These are phyloP conservation scores for Cryptomyrus ogoouensis DNA, from an alignment of 2,113 vertebrate genomes.

Conservation along the genomic window DNA sequence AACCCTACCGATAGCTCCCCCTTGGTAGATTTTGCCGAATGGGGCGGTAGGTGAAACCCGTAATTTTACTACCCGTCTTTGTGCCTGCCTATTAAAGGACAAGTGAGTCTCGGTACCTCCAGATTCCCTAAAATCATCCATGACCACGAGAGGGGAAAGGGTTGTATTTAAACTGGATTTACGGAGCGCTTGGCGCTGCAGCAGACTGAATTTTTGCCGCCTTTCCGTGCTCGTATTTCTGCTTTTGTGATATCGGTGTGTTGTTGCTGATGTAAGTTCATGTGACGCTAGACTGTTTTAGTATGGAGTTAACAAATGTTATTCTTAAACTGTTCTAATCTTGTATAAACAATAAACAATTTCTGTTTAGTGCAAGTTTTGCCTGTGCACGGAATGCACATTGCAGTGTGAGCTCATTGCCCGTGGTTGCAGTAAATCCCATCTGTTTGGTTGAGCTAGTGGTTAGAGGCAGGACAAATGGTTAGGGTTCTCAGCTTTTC, in stretches of 20 bases:
- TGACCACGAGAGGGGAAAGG: conserved; percentile 27
- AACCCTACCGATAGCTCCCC: background rate
- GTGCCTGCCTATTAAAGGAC: background rate
- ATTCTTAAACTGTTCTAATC: background rate
- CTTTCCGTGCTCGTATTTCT: background rate
- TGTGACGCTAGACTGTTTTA: background rate
- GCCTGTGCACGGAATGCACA: background rate
- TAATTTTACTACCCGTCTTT: background rate
- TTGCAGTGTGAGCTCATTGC: background rate
- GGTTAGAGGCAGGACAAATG: conserved; percentile 26
- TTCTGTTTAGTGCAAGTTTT: background rate
- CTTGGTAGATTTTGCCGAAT: background rate
- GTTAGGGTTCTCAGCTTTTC: conserved; percentile 25
- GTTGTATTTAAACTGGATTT: conserved; percentile 42
- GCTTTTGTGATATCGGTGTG: background rate
- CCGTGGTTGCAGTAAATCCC: background rate
- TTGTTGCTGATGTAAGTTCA: background rate
- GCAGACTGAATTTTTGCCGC: conserved; percentile 35
- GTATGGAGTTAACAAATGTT: background rate
- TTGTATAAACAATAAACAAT: background rate
- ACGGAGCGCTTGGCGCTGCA: conserved; percentile 41
- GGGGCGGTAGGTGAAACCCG: background rate
- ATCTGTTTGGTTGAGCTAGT: background rate
- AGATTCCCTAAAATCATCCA: background rate
- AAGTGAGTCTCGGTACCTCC: background rate